A percentile compares a stretch with the other conserved stretches of the same genome.
phyloP scores from a whole-genome alignment of 2,888 invertebrate genomes.

The Liodrosophila aerea region DNA sequence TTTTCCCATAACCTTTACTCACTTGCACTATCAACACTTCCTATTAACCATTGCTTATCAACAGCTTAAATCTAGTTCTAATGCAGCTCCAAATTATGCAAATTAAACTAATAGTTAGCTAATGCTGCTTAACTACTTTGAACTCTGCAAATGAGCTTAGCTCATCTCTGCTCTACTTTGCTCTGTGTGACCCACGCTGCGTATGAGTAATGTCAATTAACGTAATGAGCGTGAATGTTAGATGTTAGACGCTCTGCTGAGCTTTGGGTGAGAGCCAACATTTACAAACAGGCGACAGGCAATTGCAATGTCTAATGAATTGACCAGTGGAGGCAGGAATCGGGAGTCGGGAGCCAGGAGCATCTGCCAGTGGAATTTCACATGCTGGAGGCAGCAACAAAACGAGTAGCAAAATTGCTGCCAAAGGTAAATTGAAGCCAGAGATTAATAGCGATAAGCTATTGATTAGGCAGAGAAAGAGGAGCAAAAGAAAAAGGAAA shows the following conservation, averaged over 20 bases:
- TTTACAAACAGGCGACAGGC: constrained; percentile 75
- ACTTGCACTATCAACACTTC: no score
- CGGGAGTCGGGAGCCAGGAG: constrained; percentile 1
- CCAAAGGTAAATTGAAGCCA: constrained; percentile 77
- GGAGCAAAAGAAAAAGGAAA: constrained; percentile 31
- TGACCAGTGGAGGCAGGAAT: constrained; percentile 22
- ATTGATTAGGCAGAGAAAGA: constrained; percentile 65
- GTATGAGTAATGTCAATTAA: constrained; percentile 64
- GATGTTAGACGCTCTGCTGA: no score
- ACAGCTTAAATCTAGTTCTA: no score
- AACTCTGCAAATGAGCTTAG: neutral
- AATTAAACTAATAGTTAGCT: no score
- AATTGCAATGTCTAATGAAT: constrained; percentile 71
- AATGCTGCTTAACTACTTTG: neutral
- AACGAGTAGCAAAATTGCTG: constrained; percentile 74
- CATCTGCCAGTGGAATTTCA: constrained; percentile 13
- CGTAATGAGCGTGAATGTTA: constrained; percentile 56
- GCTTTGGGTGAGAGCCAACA: constrained; percentile 54
- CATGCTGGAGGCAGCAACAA: constrained; percentile 52
- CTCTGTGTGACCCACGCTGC: constrained; percentile 60
- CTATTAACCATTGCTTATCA: no score
- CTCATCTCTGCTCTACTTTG: neutral
- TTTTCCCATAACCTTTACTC: no score
- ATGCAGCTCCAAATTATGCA: no score
- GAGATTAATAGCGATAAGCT: constrained; percentile 78